Base-by-base conservation (phyloP, 2,113 vertebrate genomes). In the Lampris incognitus region DNA sequence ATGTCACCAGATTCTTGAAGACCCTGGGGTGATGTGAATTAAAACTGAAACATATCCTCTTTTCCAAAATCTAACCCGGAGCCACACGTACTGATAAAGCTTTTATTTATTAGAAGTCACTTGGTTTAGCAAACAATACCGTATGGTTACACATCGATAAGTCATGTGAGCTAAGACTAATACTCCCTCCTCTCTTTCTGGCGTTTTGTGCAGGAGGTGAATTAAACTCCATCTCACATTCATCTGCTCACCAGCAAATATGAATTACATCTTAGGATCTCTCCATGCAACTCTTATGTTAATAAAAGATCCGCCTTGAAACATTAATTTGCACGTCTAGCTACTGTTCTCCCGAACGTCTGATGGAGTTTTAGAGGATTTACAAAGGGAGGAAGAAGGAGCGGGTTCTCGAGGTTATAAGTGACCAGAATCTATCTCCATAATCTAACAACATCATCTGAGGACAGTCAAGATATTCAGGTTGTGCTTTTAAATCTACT, bases 401-500 rank as follows among this genome's bases (percentile, higher is more conserved):
- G 0, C 38, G 66, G 40, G 76, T 73, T 72, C 67, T 69, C 55
- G 44, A n/a, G 61, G 38, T 68, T 68, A 79, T 68, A 56, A 62
- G 5, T 10, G 41, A 69, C 56, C 73, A 80, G 39, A 76, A 68
- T 78, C 78, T 83, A 82, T n/a, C 65, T 79, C n/a, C 72, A 62
- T 42, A 58, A 46, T 62, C 80, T 85, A 76, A 3, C 67, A 68
- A 54, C 11, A 38, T 83, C 42, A 78, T 7, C 69, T 57, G 66
- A 9, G 3, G n/a, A 55, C 11, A 55, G 50, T 11, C 66, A 68
- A 78, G 62, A 87, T n/a, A 77, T 48, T 84, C 36, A 66, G 36
- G 9, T 76, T 91, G 88, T 88, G 88, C 85, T 85, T 83, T 88
- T 80, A 59, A 82, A 66, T 78, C 87, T 86, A 88, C 85, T 87